phyloP scores from a whole-genome alignment of 2,797 vertebrate species.

The Coluber constrictor region DNA sequence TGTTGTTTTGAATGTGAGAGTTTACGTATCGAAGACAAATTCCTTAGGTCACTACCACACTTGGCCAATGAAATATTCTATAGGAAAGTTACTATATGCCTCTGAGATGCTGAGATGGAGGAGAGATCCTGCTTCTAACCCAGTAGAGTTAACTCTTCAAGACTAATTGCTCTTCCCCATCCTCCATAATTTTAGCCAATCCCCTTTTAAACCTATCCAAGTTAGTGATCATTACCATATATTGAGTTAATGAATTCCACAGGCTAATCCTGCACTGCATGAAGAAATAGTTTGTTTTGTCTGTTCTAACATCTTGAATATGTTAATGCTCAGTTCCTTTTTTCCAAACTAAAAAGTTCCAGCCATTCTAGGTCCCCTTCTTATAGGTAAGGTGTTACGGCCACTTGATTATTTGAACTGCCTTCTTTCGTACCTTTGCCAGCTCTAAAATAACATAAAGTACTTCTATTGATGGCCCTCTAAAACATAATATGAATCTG shows the following conservation, averaged over 20 bases:
- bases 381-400: not conserved
- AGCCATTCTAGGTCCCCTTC: not conserved
- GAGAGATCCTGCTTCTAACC: not conserved
- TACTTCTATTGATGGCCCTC: not conserved
- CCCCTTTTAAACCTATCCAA: not conserved
- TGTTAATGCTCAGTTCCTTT: not conserved
- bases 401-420: not conserved
- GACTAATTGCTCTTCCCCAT: not conserved
- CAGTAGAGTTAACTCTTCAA: not conserved
- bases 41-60: not conserved
- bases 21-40: not conserved
- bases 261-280: not conserved
- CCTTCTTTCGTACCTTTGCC: not conserved
- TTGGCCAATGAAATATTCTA: not conserved
- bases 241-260: not conserved
- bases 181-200: not conserved
- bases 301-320: not conserved
- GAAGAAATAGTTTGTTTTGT: not conserved
- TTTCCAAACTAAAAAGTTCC: not conserved
- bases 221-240: not conserved
- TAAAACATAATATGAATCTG: conserved; percentile 36
- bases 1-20: not conserved
- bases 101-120: not conserved
- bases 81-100: not conserved
- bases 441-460: not conserved